Conservation (phyloP, 2,888 invertebrate species). For the Xestia ashworthii region DNA sequence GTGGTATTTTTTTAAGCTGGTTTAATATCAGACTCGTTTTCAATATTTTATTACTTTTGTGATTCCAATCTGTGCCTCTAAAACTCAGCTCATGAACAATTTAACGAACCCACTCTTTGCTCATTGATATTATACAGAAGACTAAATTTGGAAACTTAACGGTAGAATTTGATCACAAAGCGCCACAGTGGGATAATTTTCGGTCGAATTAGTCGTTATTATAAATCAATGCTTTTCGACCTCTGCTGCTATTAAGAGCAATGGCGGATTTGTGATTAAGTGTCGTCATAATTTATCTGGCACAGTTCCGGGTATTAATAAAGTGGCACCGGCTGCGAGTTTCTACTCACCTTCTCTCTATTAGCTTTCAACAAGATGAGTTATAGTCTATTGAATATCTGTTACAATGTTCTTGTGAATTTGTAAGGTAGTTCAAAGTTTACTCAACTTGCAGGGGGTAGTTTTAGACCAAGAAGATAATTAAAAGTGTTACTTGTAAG, state of each 20-base stretch:
- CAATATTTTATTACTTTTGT: constrained; percentile 37
- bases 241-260: constrained; percentile 78
- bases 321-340: constrained; percentile 76
- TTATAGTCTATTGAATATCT: constrained; percentile 72
- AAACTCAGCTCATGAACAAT: constrained; percentile 36
- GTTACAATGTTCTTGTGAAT: constrained; percentile 63
- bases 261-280: constrained; percentile 83
- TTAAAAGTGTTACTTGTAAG: constrained; percentile 1
- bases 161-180: constrained; percentile 61
- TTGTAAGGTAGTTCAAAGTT: constrained; percentile 55
- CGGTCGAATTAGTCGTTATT: constrained; percentile 73
- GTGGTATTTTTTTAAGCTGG: constrained; percentile 11
- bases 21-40: constrained; percentile 19
- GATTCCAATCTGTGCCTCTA: constrained; percentile 1
- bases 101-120: constrained; percentile 42
- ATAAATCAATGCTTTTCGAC: constrained; percentile 77
- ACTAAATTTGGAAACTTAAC: constrained; percentile 52
- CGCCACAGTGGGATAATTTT: constrained; percentile 56
- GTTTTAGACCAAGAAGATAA: constrained; percentile 1
- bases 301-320: constrained; percentile 78
- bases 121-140: constrained; percentile 51
- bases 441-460: neutral
- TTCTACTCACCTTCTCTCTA: constrained; percentile 76
- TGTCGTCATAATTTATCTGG: constrained; percentile 81
- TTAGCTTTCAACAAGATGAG: constrained; percentile 76